These are phyloP conservation scores for Tuta absoluta DNA, from an alignment of 2,888 invertebrate species.

Conservation along the genomic window DNA sequence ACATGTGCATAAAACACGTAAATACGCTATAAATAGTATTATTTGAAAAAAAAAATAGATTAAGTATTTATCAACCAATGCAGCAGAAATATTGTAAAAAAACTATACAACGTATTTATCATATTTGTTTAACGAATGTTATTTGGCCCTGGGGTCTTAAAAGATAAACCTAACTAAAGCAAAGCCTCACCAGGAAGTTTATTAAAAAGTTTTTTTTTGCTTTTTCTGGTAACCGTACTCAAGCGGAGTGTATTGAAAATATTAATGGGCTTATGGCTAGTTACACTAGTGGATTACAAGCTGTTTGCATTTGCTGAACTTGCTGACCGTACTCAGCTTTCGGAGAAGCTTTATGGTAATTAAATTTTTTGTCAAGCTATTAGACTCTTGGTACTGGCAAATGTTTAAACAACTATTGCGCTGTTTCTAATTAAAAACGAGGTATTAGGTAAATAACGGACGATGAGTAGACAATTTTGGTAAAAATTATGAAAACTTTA, in stretches of 20 bases:
- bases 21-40: too few relatives aligned
- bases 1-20: too few relatives aligned
- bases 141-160: too few relatives aligned
- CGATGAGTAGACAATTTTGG: background rate
- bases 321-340: conserved; percentile 58
- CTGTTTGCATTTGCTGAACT: conserved; percentile 62
- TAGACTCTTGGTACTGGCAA: conserved; percentile 30
- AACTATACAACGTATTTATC: too few relatives aligned
- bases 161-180: too few relatives aligned
- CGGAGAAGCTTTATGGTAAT: conserved; percentile 65
- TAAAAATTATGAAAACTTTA: too few relatives aligned
- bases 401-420: background rate
- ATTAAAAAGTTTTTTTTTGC: too few relatives aligned
- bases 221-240: conserved; percentile 41
- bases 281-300: conserved; percentile 61
- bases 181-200: too few relatives aligned
- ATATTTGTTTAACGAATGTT: too few relatives aligned
- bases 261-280: conserved; percentile 66
- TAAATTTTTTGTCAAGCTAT: conserved; percentile 59
- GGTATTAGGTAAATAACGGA: background rate
- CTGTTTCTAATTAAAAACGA: background rate
- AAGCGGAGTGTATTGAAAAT: conserved; percentile 59
- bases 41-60: too few relatives aligned
- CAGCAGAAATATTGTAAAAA: too few relatives aligned
- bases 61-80: too few relatives aligned